phyloP scores from a whole-genome alignment of 2,797 vertebrate genomes.

The Gymnothorax javanicus region DNA sequence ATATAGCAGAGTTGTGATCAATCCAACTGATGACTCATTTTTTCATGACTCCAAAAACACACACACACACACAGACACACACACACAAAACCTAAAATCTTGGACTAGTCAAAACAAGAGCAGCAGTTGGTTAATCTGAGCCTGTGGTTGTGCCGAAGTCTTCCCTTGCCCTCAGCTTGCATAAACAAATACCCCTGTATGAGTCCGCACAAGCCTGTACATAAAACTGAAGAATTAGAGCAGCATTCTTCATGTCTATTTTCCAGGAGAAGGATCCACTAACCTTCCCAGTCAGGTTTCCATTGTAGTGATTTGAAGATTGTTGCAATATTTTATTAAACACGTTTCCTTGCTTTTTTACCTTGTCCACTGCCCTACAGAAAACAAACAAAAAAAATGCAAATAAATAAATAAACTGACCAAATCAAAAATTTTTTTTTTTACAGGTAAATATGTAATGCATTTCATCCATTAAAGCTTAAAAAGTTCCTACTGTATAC shows the following conservation, averaged over 20 bases:
- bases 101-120: neutral
- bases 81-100: neutral
- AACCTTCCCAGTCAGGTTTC: slow-evolving; percentile 67
- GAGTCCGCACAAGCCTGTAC: neutral
- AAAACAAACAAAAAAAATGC: slow-evolving; percentile 18
- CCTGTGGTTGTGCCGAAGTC: neutral
- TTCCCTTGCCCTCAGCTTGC: neutral
- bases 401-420: too few species aligned
- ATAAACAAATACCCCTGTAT: neutral
- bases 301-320: slow-evolving; percentile 54
- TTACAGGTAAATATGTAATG: too few species aligned
- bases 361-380: slow-evolving; percentile 74
- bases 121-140: neutral
- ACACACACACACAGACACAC: neutral
- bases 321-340: slow-evolving; percentile 64
- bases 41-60: neutral
- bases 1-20: neutral
- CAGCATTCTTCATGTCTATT: neutral
- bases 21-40: neutral
- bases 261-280: slow-evolving; percentile 26
- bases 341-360: slow-evolving; percentile 64
- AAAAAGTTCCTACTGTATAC: neutral
- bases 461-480: too few species aligned
- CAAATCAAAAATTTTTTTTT: too few species aligned
- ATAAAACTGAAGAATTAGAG: neutral